Evolutionary conservation across 2,797 vertebrate species (phyloP).

Genomic region (Syngnathus acus): DNA sequence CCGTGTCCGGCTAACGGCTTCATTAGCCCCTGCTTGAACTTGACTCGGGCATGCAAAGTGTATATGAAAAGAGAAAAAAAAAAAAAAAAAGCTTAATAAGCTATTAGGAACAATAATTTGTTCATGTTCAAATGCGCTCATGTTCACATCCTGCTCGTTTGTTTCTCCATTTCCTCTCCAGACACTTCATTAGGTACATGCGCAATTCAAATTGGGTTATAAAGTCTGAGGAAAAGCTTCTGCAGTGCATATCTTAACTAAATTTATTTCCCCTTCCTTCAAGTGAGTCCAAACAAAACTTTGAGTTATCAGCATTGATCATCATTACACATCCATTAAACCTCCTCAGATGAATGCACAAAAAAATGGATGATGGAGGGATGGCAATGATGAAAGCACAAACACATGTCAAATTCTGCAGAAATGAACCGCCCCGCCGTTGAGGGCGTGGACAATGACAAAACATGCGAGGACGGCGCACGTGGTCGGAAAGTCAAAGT

Average conservation of each 20-base stretch:
- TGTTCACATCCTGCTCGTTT: not conserved
- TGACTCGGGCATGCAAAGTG: not conserved
- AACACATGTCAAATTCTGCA: constrained; percentile 19
- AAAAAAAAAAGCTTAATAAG: constrained; percentile 1
- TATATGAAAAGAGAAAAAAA: not conserved
- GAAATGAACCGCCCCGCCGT: not conserved
- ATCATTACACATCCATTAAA: constrained; percentile 22
- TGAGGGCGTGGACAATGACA: not conserved
- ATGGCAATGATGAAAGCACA: constrained; percentile 26
- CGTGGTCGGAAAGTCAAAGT: constrained; percentile 27
- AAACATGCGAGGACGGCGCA: constrained; percentile 2
- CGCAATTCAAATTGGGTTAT: not conserved
- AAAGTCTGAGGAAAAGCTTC: too few relatives aligned
- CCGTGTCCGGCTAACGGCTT: constrained; percentile 20
- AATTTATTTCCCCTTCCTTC: not conserved
- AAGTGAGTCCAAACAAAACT: constrained; percentile 13
- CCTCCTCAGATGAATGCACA: not conserved
- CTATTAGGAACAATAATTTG: constrained; percentile 3
- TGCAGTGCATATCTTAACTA: too few relatives aligned
- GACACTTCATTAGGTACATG: not conserved
- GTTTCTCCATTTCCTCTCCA: not conserved
- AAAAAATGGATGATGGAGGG: constrained; percentile 5
- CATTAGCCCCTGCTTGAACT: constrained; percentile 23
- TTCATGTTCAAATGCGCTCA: not conserved
- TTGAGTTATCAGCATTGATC: constrained; percentile 26